Base-by-base conservation (phyloP, 2,113 vertebrate species). In the Actenoides hombroni region DNA sequence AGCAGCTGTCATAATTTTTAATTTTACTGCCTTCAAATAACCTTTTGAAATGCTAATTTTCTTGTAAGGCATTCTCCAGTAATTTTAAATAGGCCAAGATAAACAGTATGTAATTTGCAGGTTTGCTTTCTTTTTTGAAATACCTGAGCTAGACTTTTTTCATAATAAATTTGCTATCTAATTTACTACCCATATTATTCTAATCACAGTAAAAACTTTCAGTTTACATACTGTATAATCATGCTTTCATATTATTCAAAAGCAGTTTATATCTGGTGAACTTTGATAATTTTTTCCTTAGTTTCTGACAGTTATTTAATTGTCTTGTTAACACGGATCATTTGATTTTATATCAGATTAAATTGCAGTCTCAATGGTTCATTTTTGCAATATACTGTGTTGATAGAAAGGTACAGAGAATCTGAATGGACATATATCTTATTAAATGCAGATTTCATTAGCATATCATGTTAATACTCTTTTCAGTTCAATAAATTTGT, bases 301-400 rank as follows among this genome's bases (percentile, higher is more conserved):
- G 70, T 51, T 90, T 85, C 88, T 15, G 10, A 83, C 61, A 83
- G 79, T 90, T 94, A 88, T 79, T 86, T 90, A 93, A 94, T 92
- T 83, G 75, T 86, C 88, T 90, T 94, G 91, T 95, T 96, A 95
- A 90, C 90, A 90, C 13, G 91, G 91, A 90, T 86, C 91, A 79
- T 85, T 95, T 81, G 53, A 75, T 85, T 91, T 82, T 84, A 77
- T 69, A 81, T 88, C 77, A 85, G 85, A 86, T 84, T 92, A 94
- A 92, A 89, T 63, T 78, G 81, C 7, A 1, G 31, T 49, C 86
- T 84, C 11, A 1, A 25, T 70, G 78, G 63, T 37, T 83, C 56
- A 48, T 56, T 86, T 81, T 80, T 83, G 48, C 73, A 73, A 65
- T 74, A 61, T 51, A 76, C 53, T 54, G 31, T 71, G 57, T 68